Percentiles rank a stretch among this genome's conserved stretches.
These are phyloP conservation scores for Eupithecia inturbata DNA, from an alignment of 2,888 invertebrate species.

Conservation along the genomic window DNA sequence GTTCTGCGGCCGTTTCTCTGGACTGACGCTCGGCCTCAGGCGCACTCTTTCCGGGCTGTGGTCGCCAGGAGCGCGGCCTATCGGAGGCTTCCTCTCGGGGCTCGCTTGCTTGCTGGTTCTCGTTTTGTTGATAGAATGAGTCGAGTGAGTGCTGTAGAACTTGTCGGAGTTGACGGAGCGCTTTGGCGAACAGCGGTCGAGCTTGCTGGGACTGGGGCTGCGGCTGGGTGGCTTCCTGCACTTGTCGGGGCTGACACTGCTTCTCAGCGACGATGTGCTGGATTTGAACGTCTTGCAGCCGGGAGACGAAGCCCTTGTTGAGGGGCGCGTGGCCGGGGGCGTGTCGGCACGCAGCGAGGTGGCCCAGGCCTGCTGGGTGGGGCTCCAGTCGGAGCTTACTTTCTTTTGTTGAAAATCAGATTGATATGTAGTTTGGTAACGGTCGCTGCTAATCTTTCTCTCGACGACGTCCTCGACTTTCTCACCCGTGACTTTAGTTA, in stretches of 20 bases:
- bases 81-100: slow-evolving; percentile 60
- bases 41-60: slow-evolving; percentile 60
- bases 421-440: slow-evolving; percentile 86
- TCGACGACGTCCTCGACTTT: slow-evolving; percentile 60
- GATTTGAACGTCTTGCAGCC: slow-evolving; percentile 81
- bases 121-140: slow-evolving; percentile 59
- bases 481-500: slow-evolving; percentile 53
- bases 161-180: slow-evolving; percentile 58
- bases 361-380: slow-evolving; percentile 90
- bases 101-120: slow-evolving; percentile 58
- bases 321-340: slow-evolving; percentile 79
- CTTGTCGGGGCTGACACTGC: slow-evolving; percentile 82
- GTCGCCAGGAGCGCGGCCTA: slow-evolving; percentile 59
- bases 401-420: slow-evolving; percentile 83
- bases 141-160: slow-evolving; percentile 63
- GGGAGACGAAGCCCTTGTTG: slow-evolving; percentile 83
- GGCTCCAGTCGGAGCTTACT: slow-evolving; percentile 87
- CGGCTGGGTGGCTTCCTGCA: slow-evolving; percentile 68
- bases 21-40: slow-evolving; percentile 62
- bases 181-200: slow-evolving; percentile 68
- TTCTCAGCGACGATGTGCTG: slow-evolving; percentile 81
- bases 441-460: slow-evolving; percentile 66
- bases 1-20: slow-evolving; percentile 61
- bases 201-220: slow-evolving; percentile 61
- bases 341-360: slow-evolving; percentile 88